Evolutionary conservation across 1,140 invertebrate species (phyloP), one percentile per base, ranked within the genome.

Genomic region (Papilio glaucus): DNA sequence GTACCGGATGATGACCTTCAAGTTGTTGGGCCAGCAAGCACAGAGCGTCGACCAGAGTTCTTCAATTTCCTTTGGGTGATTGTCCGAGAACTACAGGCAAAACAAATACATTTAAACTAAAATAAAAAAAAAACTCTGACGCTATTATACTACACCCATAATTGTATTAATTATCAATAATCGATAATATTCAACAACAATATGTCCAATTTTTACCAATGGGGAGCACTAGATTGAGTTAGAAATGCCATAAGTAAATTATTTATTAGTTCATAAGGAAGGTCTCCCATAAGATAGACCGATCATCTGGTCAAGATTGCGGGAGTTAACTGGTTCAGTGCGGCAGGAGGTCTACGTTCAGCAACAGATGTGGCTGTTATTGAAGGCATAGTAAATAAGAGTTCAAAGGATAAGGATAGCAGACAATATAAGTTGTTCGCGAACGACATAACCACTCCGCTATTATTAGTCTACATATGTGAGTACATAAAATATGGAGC

Each of bases 1-100:
- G 93, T 99, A 99, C n/a, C 98, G 95, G 73, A 99, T 97, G 74
- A 99, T 99, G 13, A 99, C 97, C 93, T 98, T 98, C 29, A 99
- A 94, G 94, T 99, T 99, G 84, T 98, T 98, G 0, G 98, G 97
- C 97, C 98, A 99, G 78, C 97, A 98, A 6, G 97, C 96, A 81
- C 98, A 99, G 13, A 99, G 92, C 13, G 97, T 98, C 33, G 98
- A 96, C 99, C 99, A 99, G 12, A 99, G 93, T 84, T 98, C 96
- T 91, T 99, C 98, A 21, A 99, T 96, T 90, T 99, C 98, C 85
- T 98, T 97, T 0, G 98, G 96, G 94, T 99, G 98, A 74, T 98
- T 96, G 92, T 99, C 98, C 3, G 98, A 98, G 93, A 99, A 99
- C 97, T 98, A 85, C 71, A 26, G 93, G 63, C 79, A 68, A 75